These are phyloP conservation scores for Alosa alosa DNA, from an alignment of 2,113 vertebrate species.

Conservation along the genomic window DNA sequence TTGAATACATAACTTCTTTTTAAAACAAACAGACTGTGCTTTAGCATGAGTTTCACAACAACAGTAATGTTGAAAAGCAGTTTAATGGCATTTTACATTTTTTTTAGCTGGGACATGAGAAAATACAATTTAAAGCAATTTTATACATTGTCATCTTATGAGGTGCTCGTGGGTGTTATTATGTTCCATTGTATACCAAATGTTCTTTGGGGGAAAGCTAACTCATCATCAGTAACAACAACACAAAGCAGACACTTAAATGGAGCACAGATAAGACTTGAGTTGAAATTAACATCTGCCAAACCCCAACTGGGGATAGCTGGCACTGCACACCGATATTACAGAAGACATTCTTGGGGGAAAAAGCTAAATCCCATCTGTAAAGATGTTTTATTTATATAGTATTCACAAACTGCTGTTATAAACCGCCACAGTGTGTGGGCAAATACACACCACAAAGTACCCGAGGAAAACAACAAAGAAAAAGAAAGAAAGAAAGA, in stretches of 20 bases:
- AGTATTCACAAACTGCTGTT: conserved; percentile 61
- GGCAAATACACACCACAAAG: conserved; percentile 65
- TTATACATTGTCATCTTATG: conserved; percentile 17
- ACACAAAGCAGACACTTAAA: conserved; percentile 9
- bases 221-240: not conserved
- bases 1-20: too few relatives aligned
- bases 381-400: conserved; percentile 71
- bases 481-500: conserved; percentile 52
- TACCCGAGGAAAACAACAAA: conserved; percentile 50
- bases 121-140: conserved; percentile 15
- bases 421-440: conserved; percentile 65
- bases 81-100: conserved; percentile 19
- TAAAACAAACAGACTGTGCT: not conserved
- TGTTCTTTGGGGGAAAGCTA: conserved; percentile 10
- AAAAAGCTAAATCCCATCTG: conserved; percentile 60
- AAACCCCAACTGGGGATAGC: not conserved
- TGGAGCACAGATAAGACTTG: not conserved
- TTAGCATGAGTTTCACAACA: not conserved
- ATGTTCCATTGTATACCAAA: conserved; percentile 1
- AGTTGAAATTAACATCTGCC: not conserved
- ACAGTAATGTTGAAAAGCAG: conserved; percentile 18
- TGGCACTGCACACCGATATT: not conserved
- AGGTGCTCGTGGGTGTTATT: not conserved
- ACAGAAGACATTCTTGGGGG: conserved; percentile 13
- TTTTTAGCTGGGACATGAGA: conserved; percentile 7